Evolutionary conservation across 2,888 invertebrate species (phyloP), one percentile per base, ranked within the genome.

Genomic region (Rhodophaea formosa): DNA sequence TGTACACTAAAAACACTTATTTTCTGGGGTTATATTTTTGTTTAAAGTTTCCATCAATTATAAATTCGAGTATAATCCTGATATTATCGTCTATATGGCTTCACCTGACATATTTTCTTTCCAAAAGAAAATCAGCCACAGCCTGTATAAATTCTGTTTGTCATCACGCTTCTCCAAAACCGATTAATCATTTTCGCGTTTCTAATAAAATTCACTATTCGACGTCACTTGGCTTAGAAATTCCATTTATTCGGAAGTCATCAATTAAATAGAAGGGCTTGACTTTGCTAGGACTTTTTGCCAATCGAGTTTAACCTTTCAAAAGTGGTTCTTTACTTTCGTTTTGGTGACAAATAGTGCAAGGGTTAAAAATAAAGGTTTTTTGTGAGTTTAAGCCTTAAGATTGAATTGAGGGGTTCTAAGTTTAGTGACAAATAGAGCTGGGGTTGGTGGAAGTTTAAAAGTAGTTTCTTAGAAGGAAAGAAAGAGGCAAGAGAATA

Each of bases 231-330:
- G 61, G 64, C 58, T 56, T 53, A 59, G 58, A 70, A 76, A 76
- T 66, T 75, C 73, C 71, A 77, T 75, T 76, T 75, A 74, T 75
- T 76, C 72, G 69, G 77, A 75, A 77, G 75, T 78, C 76, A 78
- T 78, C 79, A 76, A 75, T 79, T 79, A 78, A 77, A 80, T 79
- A 75, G 77, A 70, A 71, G 51, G 35, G 71, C 72, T 63, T 68
- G 69, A 72, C 71, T 72, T 65, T 61, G 66, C 67, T 71, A 66
- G 65, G 59, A 56, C 43, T 58, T 51, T 60, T 61, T 56, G 60
- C 54, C 53, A 51, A 35, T 39, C n/a, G 10, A 62, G 58, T 60
- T 62, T 66, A 67, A 67, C 67, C 67, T 65, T 63, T 56, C 60
- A 42, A 56, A 60, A 64, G 59, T n/a, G n/a, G n/a, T n/a, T n/a